A percentile compares a stretch with the other conserved stretches of the same genome.
These are phyloP conservation scores for Arvicanthis niloticus DNA, from an alignment of 2,113 vertebrate genomes.

Conservation along the genomic window DNA sequence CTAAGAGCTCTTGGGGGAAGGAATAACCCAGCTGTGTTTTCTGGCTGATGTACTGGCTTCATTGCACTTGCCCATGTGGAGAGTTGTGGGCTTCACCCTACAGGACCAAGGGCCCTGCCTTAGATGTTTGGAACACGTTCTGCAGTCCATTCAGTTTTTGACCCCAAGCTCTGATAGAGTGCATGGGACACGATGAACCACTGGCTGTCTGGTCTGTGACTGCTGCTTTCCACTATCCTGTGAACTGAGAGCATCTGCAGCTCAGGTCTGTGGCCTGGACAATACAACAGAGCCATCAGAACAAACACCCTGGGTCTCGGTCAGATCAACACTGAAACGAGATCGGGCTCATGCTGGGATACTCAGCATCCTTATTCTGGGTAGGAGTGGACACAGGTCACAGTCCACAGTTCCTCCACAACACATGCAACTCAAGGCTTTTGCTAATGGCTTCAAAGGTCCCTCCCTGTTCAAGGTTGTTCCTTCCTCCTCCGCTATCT, in stretches of 20 bases:
- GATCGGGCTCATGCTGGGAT: background rate
- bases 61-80: background rate
- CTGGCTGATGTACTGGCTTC: background rate
- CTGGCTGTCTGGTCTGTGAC: background rate
- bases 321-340: background rate
- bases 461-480: background rate
- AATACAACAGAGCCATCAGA: background rate
- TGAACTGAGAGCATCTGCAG: background rate
- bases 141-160: background rate
- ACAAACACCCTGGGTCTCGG: background rate
- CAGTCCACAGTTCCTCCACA: background rate
- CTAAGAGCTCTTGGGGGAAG: background rate
- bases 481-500: background rate
- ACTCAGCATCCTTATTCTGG: background rate
- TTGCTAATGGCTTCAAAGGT: background rate
- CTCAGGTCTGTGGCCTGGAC: background rate
- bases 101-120: background rate
- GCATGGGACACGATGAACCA: background rate
- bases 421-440: rapidly evolving
- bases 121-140: background rate
- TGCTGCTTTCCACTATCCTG: background rate
- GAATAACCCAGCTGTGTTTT: background rate
- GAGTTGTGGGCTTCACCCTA: background rate
- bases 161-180: background rate
- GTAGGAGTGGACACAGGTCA: background rate